Base-by-base conservation (phyloP, 2,797 vertebrate genomes). In the Melanotaenia maccullochi region DNA sequence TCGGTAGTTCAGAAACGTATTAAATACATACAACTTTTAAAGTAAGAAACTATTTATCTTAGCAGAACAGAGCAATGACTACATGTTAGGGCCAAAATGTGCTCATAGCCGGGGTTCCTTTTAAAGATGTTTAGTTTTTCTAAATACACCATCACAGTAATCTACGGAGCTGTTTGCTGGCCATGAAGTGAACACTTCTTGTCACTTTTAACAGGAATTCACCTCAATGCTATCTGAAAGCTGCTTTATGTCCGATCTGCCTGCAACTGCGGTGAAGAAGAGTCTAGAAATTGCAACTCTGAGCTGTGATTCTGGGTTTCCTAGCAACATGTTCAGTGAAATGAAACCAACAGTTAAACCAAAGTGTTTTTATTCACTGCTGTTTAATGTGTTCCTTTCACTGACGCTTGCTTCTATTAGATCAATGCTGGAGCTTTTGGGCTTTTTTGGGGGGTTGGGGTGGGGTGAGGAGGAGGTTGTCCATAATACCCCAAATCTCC, bases 171-270 rank as follows among this genome's bases (percentile, higher is more conserved):
- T 35, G 33, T 35, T 35, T 35, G 33, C 33, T 35, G 33, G 8
- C 33, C 33, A 35, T 35, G 33, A 35, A 35, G 33, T 35, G 33
- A 35, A 35, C 33, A 35, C 33, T 35, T 35, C 33, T 12, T 9
- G 11, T 9, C 36, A 38, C 36, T 38, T 36, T 12, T 82, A 86
- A 84, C 75, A 85, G 78, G 85, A 80, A 75, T 78, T 79, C 80
- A 87, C 85, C 86, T 90, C 86, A 92, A 78, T 78, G 70, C 80
- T 81, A 89, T 68, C 68, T 70, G 85, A 90, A 82, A 88, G 89
- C 90, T 87, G 83, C 85, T 87, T 87, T 90, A 91, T 92, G 84
- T 89, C 83, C 87, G 78, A 77, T 75, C 79, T 76, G 75, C 81
- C 62, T 79, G 79, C 79, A 71, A 69, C 69, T 42, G 20, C 81